Base-by-base conservation (phyloP, 1,140 invertebrate genomes). In the Drosophila elegans region DNA sequence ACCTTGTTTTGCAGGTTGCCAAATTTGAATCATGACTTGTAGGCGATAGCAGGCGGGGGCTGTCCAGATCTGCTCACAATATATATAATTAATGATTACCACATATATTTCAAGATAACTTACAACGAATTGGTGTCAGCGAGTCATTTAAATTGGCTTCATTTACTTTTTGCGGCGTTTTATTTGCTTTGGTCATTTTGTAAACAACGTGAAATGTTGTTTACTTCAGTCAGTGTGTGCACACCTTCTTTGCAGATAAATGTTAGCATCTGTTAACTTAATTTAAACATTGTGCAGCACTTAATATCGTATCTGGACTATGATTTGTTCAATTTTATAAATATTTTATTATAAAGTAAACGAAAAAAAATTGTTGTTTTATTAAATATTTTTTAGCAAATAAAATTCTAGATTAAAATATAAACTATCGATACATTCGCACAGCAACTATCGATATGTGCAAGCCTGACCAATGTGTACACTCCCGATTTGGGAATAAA, bases 51-150 rank as follows among this genome's bases (percentile, higher is more conserved):
- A 55, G 44, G 2, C 45, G 34, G 4, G 74, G 68, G 6, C 69
- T 82, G 38, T 86, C 83, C 1, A 69, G 63, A 51, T 73, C 83
- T 86, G 10, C 34, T 45, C 27, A 3, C 4, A 16, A n/a, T 11
- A 3, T 3, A 29, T 27, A 27, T 0, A 16, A 29, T 7, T 1
- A 0, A 1, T 25, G 10, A 59, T 0, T 27, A 25, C 7, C 9
- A 11, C 3, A 4, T 6, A 34, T 10, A 3, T 7, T 13, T 11
- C 5, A 4, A 2, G 12, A 4, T 41, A 29, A 80, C 79, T 88
- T 56, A 91, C 91, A 90, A 27, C 88, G 68, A n/a, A 91, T 75
- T 5, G 91, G 91, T 4, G 90, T 91, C 38, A 92, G n/a, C 0
- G 60, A 73, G 0, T 42, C 61, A 41, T 61, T 88, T 29, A 67